Conservation (phyloP, 2,797 vertebrate species). For the Leptatherina wallacei region DNA sequence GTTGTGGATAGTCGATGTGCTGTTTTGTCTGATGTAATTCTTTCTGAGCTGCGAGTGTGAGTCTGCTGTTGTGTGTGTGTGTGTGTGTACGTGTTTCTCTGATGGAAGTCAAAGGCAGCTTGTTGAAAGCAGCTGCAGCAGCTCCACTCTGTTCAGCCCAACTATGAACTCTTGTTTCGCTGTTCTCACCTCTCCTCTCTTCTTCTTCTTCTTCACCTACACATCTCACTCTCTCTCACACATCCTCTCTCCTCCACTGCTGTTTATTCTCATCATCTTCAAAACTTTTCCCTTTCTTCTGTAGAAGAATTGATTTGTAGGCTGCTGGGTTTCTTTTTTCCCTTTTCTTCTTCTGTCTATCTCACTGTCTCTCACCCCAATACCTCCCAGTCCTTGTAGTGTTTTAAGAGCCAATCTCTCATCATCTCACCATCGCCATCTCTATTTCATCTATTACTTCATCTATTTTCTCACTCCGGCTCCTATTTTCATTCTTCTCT, state of each 20-base stretch:
- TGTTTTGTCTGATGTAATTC: conserved; percentile 45
- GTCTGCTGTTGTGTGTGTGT: conserved; percentile 17
- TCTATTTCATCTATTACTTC: conserved; percentile 57
- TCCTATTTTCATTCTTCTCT: conserved; percentile 40
- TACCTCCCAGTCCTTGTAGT: conserved; percentile 29
- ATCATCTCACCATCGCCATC: conserved; percentile 53
- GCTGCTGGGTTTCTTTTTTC: conserved; percentile 28
- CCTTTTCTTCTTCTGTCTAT: conserved; percentile 8
- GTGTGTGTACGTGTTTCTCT: conserved; percentile 15
- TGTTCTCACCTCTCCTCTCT: conserved; percentile 15
- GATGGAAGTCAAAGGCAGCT: conserved; percentile 38
- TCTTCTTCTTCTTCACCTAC: conserved; percentile 4
- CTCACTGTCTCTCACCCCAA: conserved; percentile 28
- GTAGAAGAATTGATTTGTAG: conserved; percentile 68
- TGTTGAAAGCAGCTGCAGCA: conserved; percentile 40
- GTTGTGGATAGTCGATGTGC: conserved; percentile 19
- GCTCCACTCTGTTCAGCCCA: conserved; percentile 11
- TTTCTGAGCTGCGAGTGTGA: conserved; percentile 3
- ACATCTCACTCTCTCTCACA: conserved; percentile 10
- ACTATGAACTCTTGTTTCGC: conserved; percentile 11
- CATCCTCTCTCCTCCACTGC: neutral
- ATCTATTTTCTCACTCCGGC: conserved; percentile 33
- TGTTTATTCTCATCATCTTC: neutral
- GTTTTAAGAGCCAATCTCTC: conserved; percentile 41
- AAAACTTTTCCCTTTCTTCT: neutral